These are phyloP conservation scores for Nysson spinosus DNA, from an alignment of 2,888 invertebrate species.

Conservation along the genomic window DNA sequence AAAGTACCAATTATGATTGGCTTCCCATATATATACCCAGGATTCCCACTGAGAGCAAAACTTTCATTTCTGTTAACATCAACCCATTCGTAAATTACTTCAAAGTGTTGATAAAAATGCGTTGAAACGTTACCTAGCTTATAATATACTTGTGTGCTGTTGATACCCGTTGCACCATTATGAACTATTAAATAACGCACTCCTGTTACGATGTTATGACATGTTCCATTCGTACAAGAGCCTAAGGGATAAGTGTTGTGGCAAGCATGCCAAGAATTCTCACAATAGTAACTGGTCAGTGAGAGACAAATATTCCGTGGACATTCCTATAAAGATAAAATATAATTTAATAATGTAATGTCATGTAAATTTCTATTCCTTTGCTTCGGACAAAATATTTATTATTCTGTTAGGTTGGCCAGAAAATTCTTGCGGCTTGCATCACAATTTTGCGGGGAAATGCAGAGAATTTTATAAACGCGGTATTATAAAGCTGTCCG, in stretches of 20 bases:
- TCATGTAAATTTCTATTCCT: too few relatives aligned
- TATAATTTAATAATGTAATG: neutral
- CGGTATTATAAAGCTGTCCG: too few relatives aligned
- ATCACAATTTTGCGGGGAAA: too few relatives aligned
- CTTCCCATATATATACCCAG: constrained; percentile 84
- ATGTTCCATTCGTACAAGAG: constrained; percentile 65
- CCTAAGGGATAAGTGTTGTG: constrained; percentile 51
- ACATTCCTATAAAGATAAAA: constrained; percentile 60
- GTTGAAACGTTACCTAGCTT: constrained; percentile 72
- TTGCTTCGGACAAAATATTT: too few relatives aligned
- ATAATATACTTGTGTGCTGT: constrained; percentile 73
- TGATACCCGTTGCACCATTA: constrained; percentile 79
- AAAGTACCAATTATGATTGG: constrained; percentile 81
- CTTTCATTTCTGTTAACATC: constrained; percentile 52
- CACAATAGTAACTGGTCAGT: constrained; percentile 62
- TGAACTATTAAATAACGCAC: constrained; percentile 76
- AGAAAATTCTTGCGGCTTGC: too few relatives aligned
- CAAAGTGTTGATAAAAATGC: constrained; percentile 69
- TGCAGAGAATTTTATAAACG: too few relatives aligned
- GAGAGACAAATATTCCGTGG: constrained; percentile 65
- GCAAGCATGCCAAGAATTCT: constrained; percentile 63
- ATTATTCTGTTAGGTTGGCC: too few relatives aligned
- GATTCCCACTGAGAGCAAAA: constrained; percentile 83
- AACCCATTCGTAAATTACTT: constrained; percentile 68
- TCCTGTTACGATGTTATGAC: constrained; percentile 73